A percentile compares a stretch with the other conserved stretches of the same genome.
phyloP scores from a whole-genome alignment of 2,113 vertebrate species.

The Brevimyrus niger region DNA sequence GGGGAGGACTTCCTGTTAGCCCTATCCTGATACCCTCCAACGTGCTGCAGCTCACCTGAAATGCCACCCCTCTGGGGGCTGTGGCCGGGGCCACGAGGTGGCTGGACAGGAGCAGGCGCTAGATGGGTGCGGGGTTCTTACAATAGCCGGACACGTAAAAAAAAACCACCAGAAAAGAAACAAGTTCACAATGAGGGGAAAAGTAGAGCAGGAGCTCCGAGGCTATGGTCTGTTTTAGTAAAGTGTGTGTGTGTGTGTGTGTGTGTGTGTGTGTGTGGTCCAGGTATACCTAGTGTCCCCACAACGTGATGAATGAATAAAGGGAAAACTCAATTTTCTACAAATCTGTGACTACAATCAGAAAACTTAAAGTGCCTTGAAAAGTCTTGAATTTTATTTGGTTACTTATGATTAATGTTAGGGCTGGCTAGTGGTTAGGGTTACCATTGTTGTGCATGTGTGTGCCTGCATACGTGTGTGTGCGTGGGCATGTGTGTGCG shows the following conservation, averaged over 20 bases:
- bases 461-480: background rate
- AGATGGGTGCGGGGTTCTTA: background rate
- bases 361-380: too few species aligned
- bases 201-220: background rate
- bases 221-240: background rate
- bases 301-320: too few species aligned
- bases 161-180: background rate
- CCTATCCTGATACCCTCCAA: background rate
- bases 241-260: background rate
- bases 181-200: conserved; percentile 1
- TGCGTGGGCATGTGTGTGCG: background rate
- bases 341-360: too few species aligned
- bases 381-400: too few species aligned
- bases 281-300: too few species aligned
- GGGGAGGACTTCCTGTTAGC: conserved; percentile 15
- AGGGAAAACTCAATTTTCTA: too few species aligned
- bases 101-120: background rate
- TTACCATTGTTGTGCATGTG: background rate
- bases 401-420: too few species aligned
- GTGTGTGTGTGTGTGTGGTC: background rate
- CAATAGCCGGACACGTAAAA: conserved; percentile 2
- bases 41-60: conserved; percentile 14
- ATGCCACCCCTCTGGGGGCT: conserved; percentile 3
- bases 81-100: background rate
- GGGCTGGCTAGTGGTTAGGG: too few species aligned